phyloP scores from a whole-genome alignment of 2,113 vertebrate genomes.

The Gallinago paraguaiae region DNA sequence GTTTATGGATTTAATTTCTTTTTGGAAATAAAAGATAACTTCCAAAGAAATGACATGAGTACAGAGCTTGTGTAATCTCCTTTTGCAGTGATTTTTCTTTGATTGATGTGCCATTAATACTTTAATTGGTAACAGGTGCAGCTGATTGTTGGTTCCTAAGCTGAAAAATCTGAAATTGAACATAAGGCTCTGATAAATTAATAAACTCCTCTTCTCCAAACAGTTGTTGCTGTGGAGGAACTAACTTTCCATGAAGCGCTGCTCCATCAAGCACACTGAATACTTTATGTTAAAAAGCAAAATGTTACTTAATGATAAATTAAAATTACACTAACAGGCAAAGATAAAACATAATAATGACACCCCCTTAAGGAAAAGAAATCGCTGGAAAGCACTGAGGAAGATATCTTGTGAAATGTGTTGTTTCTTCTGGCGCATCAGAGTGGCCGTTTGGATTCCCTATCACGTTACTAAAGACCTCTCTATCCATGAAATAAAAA shows the following conservation, averaged over 20 bases:
- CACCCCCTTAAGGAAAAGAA: slow-evolving; percentile 76
- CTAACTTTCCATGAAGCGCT: slow-evolving; percentile 78
- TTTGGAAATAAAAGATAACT: slow-evolving; percentile 77
- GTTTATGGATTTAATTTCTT: slow-evolving; percentile 76
- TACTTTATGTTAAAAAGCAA: slow-evolving; percentile 84
- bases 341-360: slow-evolving; percentile 74
- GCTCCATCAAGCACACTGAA: slow-evolving; percentile 82
- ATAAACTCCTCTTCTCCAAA: slow-evolving; percentile 83
- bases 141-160: slow-evolving; percentile 81
- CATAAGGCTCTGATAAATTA: slow-evolving; percentile 89
- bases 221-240: slow-evolving; percentile 81
- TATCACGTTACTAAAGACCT: slow-evolving; percentile 71
- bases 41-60: slow-evolving; percentile 74
- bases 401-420: slow-evolving; percentile 74
- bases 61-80: slow-evolving; percentile 73
- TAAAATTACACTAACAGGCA: slow-evolving; percentile 78
- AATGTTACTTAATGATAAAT: slow-evolving; percentile 83
- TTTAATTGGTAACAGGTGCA: slow-evolving; percentile 90
- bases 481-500: slow-evolving; percentile 74
- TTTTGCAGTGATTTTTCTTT: slow-evolving; percentile 78
- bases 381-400: slow-evolving; percentile 64
- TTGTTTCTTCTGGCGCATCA: slow-evolving; percentile 67
- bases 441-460: slow-evolving; percentile 68
- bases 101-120: slow-evolving; percentile 85
- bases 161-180: slow-evolving; percentile 83